Evolutionary conservation across 2,797 vertebrate species (phyloP).

Genomic region (Poeciliopsis turneri): DNA sequence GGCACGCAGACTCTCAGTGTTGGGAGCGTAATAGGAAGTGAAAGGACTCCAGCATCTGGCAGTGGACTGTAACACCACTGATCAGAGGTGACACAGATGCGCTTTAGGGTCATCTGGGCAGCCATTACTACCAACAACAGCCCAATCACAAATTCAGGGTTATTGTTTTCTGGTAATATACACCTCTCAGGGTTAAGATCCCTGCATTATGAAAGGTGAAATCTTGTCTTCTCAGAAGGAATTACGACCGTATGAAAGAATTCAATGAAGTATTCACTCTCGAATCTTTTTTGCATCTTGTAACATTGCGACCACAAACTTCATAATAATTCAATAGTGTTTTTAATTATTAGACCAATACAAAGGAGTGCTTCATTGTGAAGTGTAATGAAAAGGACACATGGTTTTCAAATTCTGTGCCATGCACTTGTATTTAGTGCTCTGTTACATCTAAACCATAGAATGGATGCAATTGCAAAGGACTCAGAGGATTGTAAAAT

Average conservation of each 20-base stretch:
- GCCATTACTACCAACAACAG: conserved; percentile 53
- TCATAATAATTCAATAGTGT: neutral
- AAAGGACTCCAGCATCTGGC: conserved; percentile 62
- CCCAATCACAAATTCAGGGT: conserved; percentile 65
- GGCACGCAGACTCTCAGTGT: conserved; percentile 54
- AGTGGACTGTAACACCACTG: conserved; percentile 73
- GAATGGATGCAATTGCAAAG: neutral
- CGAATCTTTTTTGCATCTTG: neutral
- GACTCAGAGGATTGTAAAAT: neutral
- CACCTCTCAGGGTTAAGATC: conserved; percentile 28
- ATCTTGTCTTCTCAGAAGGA: conserved; percentile 24
- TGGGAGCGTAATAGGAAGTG: conserved; percentile 76
- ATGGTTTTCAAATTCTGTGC: neutral
- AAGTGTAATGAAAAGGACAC: neutral
- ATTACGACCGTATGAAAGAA: neutral
- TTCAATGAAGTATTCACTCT: neutral
- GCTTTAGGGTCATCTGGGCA: conserved; percentile 62
- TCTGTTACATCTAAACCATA: neutral
- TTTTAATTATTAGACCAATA: neutral
- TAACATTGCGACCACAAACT: neutral
- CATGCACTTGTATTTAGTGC: neutral
- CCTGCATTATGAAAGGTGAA: conserved; percentile 28
- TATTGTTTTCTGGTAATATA: conserved; percentile 55
- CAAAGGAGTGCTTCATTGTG: neutral
- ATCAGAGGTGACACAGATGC: conserved; percentile 75